Base-by-base conservation (phyloP, 2,797 vertebrate species). In the Hozukius guyotensis region DNA sequence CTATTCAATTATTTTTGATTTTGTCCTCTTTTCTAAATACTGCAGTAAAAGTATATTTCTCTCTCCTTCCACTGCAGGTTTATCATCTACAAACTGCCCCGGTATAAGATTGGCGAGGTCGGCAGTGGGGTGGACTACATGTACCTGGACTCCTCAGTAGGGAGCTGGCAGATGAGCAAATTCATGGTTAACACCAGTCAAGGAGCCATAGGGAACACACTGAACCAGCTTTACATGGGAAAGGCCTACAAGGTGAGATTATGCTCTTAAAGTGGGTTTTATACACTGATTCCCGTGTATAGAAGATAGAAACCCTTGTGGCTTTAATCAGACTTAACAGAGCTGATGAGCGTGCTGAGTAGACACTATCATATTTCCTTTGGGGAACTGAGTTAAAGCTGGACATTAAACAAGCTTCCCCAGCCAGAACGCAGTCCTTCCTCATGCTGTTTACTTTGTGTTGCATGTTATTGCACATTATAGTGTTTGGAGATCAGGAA, bases 81-180 rank as follows among this genome's bases (percentile, higher is more conserved):
- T 84, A 82, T 93, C 70, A 94, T 99, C 86, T 99, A 98, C 92
- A 99, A 99, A 80, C 84, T 99, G 86, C 98, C 97, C 5, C 96
- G 83, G 88, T 86, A 91, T 14, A 90, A 86, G 88, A 93, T 94
- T 52, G 88, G 94, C 2, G 75, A 90, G 53, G 53, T 83, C 5
- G 82, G 94, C 70, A 95, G 94, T 74, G 98, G 98, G 0, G 92
- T 98, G 80, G 95, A 97, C 22, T 99, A 98, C 84, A 85, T 98
- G 91, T 98, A 98, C 92, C 92, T 99, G 91, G 98, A 99, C 81
- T 86, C 96, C 8, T 94, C 95, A 24, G 82, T 84, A 16, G 87
- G 83, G 0, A 88, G 80, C 77, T 98, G 98, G 97, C 93, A 93
- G 86, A 94, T 91, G 53, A 94, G 97, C 85, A 88, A 92, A 88